A percentile compares a stretch with the other conserved stretches of the same genome.
Conservation (phyloP, 2,888 invertebrate species). For the Corythucha ciliata region DNA sequence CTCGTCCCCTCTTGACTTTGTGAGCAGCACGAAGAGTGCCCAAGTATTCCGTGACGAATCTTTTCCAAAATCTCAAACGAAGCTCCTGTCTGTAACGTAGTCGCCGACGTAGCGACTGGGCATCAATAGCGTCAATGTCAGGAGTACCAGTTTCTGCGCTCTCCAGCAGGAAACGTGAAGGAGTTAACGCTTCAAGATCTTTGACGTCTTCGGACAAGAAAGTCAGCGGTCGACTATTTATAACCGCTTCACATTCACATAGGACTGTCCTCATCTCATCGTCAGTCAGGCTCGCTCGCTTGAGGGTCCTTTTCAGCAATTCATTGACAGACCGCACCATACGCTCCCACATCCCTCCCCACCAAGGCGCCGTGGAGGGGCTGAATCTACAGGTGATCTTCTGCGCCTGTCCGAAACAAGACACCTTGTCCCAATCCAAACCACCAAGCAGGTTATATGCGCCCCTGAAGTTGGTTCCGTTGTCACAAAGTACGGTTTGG, state of each 20-base stretch:
- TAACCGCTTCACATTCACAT: too few species aligned
- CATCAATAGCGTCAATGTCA: slow-evolving; percentile 20
- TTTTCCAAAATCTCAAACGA: too few species aligned
- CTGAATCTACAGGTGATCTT: slow-evolving; percentile 39
- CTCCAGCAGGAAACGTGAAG: slow-evolving; percentile 16
- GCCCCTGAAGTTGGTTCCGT: slow-evolving; percentile 41
- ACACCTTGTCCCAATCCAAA: slow-evolving; percentile 44
- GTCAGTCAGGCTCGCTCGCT: too few species aligned
- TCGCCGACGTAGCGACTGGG: slow-evolving; percentile 19
- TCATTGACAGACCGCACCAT: slow-evolving; percentile 22
- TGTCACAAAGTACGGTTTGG: slow-evolving; percentile 39
- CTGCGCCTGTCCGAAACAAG: slow-evolving; percentile 25
- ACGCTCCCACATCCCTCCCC: slow-evolving; percentile 39
- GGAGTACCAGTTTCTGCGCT: neutral
- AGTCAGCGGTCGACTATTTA: slow-evolving; percentile 24
- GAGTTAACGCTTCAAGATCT: slow-evolving; percentile 20
- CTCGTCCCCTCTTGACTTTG: too few species aligned
- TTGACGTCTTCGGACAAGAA: slow-evolving; percentile 17
- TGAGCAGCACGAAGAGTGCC: too few species aligned
- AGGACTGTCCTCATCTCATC: too few species aligned
- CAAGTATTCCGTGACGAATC: too few species aligned
- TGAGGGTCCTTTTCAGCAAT: slow-evolving; percentile 19
- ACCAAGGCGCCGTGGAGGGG: slow-evolving; percentile 26
- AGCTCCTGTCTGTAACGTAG: too few species aligned
- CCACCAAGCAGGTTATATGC: slow-evolving; percentile 43